These are phyloP conservation scores for Paramisgurnus dabryanus DNA, from an alignment of 2,113 vertebrate genomes.

Conservation along the genomic window DNA sequence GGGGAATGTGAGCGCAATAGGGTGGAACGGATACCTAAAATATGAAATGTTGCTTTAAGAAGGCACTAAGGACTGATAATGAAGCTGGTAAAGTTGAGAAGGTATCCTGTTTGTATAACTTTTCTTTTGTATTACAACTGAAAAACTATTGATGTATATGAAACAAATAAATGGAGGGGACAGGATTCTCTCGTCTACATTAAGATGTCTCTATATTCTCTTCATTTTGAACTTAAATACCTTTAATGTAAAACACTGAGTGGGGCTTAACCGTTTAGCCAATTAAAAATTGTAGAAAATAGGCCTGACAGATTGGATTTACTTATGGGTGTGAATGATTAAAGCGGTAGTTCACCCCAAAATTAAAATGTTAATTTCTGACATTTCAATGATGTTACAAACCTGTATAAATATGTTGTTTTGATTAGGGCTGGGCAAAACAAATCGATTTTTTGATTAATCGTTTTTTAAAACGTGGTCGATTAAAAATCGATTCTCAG, in stretches of 20 bases:
- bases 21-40: constrained; percentile 17
- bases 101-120: constrained; percentile 96
- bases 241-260: neutral
- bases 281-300: neutral
- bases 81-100: constrained; percentile 81
- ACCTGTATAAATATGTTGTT: no score
- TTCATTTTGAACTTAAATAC: neutral
- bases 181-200: constrained; percentile 52
- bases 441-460: no score
- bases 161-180: constrained; percentile 77
- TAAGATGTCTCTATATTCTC: constrained; percentile 26
- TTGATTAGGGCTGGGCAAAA: no score
- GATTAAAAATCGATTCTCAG: no score
- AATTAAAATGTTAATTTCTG: no score
- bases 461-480: no score
- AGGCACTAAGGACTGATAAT: constrained; percentile 75
- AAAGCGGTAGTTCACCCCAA: neutral
- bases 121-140: constrained; percentile 77
- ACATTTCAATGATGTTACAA: no score
- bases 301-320: neutral
- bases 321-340: neutral
- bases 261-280: neutral
- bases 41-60: constrained; percentile 15
- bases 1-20: constrained; percentile 32
- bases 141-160: constrained; percentile 83